A percentile compares a stretch with the other conserved stretches of the same genome.
Evolutionary conservation across 1,140 invertebrate genomes (phyloP).

Genomic region (Lethrus apterus): DNA sequence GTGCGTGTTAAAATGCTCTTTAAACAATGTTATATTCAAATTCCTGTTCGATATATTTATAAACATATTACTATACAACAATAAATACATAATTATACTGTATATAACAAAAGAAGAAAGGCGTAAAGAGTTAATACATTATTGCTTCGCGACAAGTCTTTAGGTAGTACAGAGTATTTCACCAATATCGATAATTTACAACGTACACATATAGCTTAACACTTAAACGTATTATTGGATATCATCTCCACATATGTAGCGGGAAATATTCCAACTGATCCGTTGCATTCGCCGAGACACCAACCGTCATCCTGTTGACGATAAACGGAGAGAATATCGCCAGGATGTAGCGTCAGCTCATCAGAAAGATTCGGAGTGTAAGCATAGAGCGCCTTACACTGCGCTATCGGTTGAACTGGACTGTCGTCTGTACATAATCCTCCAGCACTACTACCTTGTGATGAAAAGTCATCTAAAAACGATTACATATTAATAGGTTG

Average conservation of each 20-base stretch:
- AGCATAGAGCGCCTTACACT: constrained; percentile 78
- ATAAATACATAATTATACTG: no score
- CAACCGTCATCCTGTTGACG: constrained; percentile 90
- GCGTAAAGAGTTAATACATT: no score
- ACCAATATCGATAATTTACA: no score
- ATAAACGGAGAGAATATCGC: constrained; percentile 81
- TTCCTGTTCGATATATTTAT: no score
- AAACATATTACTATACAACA: no score
- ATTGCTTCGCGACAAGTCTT: no score
- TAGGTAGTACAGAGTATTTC: no score
- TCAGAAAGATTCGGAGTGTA: constrained; percentile 83
- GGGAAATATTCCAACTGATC: constrained; percentile 82
- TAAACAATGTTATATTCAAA: no score
- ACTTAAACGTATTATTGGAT: constrained; percentile 7
- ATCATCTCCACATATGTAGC: constrained; percentile 78
- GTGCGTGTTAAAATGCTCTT: no score
- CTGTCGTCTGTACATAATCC: constrained; percentile 50
- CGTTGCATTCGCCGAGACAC: constrained; percentile 87
- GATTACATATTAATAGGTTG: background rate
- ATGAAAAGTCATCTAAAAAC: constrained; percentile 64
- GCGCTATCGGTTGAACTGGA: constrained; percentile 44
- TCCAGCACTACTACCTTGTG: constrained; percentile 51
- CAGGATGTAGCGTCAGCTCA: constrained; percentile 75
- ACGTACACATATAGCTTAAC: no score
- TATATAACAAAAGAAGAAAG: no score